phyloP scores from a whole-genome alignment of 2,113 vertebrate species.

The Myiagra hebetior region DNA sequence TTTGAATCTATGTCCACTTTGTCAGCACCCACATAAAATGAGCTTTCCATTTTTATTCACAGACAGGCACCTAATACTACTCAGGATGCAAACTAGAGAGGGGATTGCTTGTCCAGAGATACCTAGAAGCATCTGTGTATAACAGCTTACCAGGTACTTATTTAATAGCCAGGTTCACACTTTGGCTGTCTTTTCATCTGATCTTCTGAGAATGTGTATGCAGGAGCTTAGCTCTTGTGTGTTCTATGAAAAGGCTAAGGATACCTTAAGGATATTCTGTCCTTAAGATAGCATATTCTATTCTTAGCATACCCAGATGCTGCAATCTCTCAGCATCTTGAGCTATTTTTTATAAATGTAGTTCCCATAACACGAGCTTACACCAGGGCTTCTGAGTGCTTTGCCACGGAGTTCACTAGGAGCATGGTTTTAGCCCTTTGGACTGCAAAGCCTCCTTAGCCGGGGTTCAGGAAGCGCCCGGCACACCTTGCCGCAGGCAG shows the following conservation, averaged over 20 bases:
- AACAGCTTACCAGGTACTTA: not conserved
- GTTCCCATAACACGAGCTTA: not conserved
- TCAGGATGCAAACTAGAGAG: not conserved
- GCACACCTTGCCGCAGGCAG: not conserved
- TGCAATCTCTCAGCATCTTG: not conserved
- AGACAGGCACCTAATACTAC: not conserved
- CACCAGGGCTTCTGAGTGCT: not conserved
- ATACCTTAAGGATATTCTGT: not conserved
- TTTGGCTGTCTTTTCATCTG: not conserved
- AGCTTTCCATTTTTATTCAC: not conserved
- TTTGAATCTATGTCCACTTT: not conserved
- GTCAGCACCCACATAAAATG: not conserved
- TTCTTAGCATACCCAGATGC: not conserved
- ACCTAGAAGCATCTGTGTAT: not conserved
- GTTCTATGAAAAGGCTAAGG: not conserved
- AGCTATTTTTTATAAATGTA: not conserved
- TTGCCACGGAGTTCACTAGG: not conserved
- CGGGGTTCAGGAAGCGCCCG: fast-evolving
- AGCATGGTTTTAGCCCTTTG: not conserved
- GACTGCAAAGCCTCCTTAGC: too few species aligned
- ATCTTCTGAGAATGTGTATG: not conserved
- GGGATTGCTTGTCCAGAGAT: not conserved
- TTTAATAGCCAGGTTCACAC: not conserved
- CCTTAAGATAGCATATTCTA: not conserved
- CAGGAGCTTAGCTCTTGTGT: not conserved